These are phyloP conservation scores for Rallus crepitans DNA, from an alignment of 2,797 vertebrate genomes.

Conservation along the genomic window DNA sequence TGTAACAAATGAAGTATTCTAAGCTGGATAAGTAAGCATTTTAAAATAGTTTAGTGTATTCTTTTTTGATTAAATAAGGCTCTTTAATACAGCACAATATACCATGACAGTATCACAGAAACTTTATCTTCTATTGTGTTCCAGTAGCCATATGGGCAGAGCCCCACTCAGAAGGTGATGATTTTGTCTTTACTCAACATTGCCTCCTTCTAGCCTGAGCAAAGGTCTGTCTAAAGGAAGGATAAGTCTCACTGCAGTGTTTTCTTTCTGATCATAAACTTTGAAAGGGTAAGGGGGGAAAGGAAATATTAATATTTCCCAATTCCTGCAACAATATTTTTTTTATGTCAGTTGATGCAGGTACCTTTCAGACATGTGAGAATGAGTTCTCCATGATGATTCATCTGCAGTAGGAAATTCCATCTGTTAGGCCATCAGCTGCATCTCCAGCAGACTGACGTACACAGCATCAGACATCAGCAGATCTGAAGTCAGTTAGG, in stretches of 20 bases:
- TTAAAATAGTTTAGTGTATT: background rate
- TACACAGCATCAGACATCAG: background rate
- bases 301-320: background rate
- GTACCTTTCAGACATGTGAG: accelerated
- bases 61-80: background rate
- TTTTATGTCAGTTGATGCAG: background rate
- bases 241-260: background rate
- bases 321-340: background rate
- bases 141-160: background rate
- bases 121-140: background rate
- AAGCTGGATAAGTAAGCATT: background rate
- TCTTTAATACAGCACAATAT: background rate
- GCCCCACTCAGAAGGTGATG: background rate
- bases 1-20: background rate
- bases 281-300: background rate
- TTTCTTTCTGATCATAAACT: background rate
- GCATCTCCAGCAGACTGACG: background rate
- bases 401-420: background rate
- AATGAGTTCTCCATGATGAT: background rate
- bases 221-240: background rate
- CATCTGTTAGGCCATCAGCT: accelerated
- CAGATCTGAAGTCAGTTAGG: background rate
- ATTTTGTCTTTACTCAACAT: background rate
- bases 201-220: background rate
- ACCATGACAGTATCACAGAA: background rate